These are phyloP conservation scores for Propithecus perrieri DNA, from an alignment of 2,797 vertebrate species.

Conservation along the genomic window DNA sequence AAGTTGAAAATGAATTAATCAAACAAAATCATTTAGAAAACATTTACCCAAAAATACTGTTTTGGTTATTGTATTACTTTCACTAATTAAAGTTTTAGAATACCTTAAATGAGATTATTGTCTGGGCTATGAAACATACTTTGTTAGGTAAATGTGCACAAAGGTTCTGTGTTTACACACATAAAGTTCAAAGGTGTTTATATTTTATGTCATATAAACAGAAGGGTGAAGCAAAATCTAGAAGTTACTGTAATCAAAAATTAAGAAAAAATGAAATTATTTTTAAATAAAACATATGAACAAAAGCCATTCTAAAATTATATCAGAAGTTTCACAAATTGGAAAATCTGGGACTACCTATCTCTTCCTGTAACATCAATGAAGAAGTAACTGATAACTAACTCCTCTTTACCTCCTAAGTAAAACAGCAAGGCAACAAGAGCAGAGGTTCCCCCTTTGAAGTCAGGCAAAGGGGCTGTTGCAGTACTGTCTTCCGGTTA, in stretches of 20 bases:
- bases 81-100: background rate
- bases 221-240: background rate
- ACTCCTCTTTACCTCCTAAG: background rate
- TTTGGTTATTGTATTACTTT: background rate
- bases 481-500: background rate
- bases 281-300: background rate
- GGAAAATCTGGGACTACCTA: background rate
- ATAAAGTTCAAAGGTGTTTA: background rate
- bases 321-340: background rate
- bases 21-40: background rate
- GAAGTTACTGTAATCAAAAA: background rate
- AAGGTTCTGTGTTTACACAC: background rate
- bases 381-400: background rate
- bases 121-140: background rate
- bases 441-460: background rate
- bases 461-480: too few relatives aligned
- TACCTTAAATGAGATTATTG: background rate
- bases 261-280: background rate
- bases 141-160: background rate
- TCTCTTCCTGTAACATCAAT: background rate
- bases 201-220: background rate
- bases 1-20: background rate
- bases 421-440: too few relatives aligned
- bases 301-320: background rate
- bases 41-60: background rate